Conservation (phyloP, 1,140 invertebrate genomes). For the Patella vulgata region DNA sequence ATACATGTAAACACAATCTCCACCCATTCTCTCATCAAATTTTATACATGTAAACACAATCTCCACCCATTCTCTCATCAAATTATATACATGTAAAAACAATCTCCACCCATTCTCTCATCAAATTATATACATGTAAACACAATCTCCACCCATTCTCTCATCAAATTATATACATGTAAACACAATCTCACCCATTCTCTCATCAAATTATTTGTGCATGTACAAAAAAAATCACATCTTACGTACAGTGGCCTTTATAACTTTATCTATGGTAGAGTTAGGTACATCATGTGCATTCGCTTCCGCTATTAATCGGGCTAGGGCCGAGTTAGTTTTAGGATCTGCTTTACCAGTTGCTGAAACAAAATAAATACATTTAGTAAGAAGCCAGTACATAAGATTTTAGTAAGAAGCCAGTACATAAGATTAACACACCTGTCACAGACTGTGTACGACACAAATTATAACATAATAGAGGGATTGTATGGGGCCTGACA, state of each 20-base stretch:
- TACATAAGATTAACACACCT: neutral
- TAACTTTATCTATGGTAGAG: conserved; percentile 10
- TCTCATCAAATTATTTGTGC: too few relatives aligned
- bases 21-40: too few relatives aligned
- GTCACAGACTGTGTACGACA: neutral
- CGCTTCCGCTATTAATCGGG: conserved; percentile 8
- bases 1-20: too few relatives aligned
- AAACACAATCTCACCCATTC: too few relatives aligned
- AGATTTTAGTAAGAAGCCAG: neutral
- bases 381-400: neutral
- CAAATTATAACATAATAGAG: neutral
- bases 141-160: too few relatives aligned
- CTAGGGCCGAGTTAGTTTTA: conserved; percentile 6
- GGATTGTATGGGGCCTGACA: neutral
- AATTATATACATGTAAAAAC: too few relatives aligned
- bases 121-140: too few relatives aligned
- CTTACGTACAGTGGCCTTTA: conserved; percentile 12
- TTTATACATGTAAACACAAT: too few relatives aligned
- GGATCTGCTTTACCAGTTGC: conserved; percentile 13
- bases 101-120: too few relatives aligned
- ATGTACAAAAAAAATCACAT: too few relatives aligned
- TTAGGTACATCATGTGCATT: conserved; percentile 5
- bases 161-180: too few relatives aligned
- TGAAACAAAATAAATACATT: neutral
- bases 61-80: too few relatives aligned